A percentile compares a stretch with the other conserved stretches of the same genome.
These are phyloP conservation scores for Drosophila mercatorum DNA, from an alignment of 2,888 invertebrate species.

Conservation along the genomic window DNA sequence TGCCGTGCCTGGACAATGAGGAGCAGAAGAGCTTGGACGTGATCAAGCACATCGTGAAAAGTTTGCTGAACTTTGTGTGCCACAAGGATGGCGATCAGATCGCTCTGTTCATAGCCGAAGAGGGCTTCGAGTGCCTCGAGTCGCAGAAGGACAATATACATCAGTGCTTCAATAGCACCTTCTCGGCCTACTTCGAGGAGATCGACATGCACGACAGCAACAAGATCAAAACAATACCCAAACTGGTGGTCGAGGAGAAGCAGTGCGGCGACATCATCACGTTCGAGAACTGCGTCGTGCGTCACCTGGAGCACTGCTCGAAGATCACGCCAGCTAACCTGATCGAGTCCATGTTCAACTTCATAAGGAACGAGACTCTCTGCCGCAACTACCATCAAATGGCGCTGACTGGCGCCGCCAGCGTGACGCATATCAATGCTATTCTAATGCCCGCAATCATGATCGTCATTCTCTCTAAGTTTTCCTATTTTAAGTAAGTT, in stretches of 20 bases:
- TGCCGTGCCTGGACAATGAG: constrained; percentile 87
- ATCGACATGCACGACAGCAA: constrained; percentile 84
- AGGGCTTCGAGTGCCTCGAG: constrained; percentile 91
- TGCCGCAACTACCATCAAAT: constrained; percentile 71
- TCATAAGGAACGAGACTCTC: constrained; percentile 82
- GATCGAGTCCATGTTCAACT: constrained; percentile 83
- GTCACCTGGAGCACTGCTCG: constrained; percentile 75
- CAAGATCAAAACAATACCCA: constrained; percentile 86
- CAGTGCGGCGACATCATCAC: constrained; percentile 82
- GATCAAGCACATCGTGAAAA: constrained; percentile 88
- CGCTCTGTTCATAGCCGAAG: constrained; percentile 92
- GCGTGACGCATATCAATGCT: constrained; percentile 1
- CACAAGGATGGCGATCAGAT: constrained; percentile 93
- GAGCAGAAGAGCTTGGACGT: constrained; percentile 88
- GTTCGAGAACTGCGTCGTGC: constrained; percentile 80
- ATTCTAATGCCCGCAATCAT: constrained; percentile 19
- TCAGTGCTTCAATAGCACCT: constrained; percentile 88
- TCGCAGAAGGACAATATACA: constrained; percentile 87
- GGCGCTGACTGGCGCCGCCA: constrained; percentile 33
- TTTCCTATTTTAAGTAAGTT: constrained; percentile 22
- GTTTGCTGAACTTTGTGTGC: constrained; percentile 90
- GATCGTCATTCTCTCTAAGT: constrained; percentile 17
- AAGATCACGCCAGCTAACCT: constrained; percentile 83
- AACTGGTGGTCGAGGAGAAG: constrained; percentile 87
- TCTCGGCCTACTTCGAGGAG: constrained; percentile 85